phyloP scores from a whole-genome alignment of 2,113 vertebrate species.

The Tachuris rubrigastra region DNA sequence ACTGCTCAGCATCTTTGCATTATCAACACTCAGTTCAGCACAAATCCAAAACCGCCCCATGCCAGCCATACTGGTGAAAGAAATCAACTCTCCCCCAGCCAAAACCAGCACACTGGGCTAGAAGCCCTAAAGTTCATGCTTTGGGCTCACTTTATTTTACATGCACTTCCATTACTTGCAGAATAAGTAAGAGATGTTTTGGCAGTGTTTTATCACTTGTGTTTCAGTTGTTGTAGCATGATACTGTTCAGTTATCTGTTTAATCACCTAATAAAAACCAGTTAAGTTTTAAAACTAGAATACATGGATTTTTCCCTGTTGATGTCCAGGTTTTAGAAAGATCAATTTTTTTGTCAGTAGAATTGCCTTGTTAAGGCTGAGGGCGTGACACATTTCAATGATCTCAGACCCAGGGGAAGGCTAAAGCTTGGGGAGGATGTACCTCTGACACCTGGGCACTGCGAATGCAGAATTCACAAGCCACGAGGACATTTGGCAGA shows the following conservation, averaged over 20 bases:
- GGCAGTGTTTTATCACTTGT: accelerated
- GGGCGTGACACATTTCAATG: neutral
- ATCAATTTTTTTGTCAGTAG: no score
- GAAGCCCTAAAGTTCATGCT: accelerated
- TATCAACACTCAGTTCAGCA: neutral
- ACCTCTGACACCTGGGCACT: neutral
- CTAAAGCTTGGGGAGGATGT: neutral
- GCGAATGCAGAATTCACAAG: neutral
- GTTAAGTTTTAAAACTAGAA: neutral
- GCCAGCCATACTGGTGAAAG: neutral
- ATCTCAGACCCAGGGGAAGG: neutral
- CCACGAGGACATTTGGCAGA: neutral
- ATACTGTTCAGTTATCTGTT: neutral
- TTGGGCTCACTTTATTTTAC: neutral
- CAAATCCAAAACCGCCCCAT: accelerated
- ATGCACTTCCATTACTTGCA: accelerated
- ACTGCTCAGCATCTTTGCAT: accelerated
- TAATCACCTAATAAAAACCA: neutral
- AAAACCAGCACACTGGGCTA: neutral
- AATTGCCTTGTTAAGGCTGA: neutral
- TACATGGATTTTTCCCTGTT: neutral
- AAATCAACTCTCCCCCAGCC: neutral
- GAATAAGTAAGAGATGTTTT: neutral
- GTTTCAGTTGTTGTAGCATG: neutral
- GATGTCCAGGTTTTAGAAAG: neutral